Conservation (phyloP, 1,140 invertebrate genomes). For the Drosophila miranda region DNA sequence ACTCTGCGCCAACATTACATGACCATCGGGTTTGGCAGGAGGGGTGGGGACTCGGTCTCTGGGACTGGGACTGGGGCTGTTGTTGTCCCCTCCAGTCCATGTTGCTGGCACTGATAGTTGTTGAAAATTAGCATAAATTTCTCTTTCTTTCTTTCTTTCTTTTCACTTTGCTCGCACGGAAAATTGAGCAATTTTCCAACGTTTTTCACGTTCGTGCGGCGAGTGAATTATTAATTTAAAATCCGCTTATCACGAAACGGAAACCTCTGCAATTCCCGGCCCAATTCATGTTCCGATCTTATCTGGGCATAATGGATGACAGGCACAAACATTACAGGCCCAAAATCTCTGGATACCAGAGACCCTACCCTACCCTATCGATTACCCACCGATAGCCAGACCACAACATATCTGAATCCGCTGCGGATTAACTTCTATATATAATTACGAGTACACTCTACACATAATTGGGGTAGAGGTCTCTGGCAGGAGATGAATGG, state of each 20-base stretch:
- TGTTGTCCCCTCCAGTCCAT: constrained; percentile 29
- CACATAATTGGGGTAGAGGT: constrained; percentile 28
- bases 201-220: constrained; percentile 49
- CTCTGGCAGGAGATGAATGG: neutral
- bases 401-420: constrained; percentile 37
- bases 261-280: constrained; percentile 35
- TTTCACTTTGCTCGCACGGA: constrained; percentile 59
- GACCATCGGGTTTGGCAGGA: constrained; percentile 20
- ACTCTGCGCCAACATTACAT: constrained; percentile 24
- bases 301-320: constrained; percentile 54
- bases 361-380: constrained; percentile 11
- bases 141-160: constrained; percentile 43
- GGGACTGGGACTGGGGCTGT: neutral
- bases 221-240: constrained; percentile 64
- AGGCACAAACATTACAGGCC: constrained; percentile 9
- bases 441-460: constrained; percentile 17
- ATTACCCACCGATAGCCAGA: constrained; percentile 31
- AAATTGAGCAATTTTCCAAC: constrained; percentile 79
- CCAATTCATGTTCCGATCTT: constrained; percentile 42
- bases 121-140: constrained; percentile 76
- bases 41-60: neutral
- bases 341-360: neutral
- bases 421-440: constrained; percentile 35
- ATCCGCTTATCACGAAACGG: constrained; percentile 60
- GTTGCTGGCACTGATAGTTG: constrained; percentile 69